A percentile compares a stretch with the other conserved stretches of the same genome.
Conservation (phyloP, 2,888 invertebrate species). For the Celastrina argiolus region DNA sequence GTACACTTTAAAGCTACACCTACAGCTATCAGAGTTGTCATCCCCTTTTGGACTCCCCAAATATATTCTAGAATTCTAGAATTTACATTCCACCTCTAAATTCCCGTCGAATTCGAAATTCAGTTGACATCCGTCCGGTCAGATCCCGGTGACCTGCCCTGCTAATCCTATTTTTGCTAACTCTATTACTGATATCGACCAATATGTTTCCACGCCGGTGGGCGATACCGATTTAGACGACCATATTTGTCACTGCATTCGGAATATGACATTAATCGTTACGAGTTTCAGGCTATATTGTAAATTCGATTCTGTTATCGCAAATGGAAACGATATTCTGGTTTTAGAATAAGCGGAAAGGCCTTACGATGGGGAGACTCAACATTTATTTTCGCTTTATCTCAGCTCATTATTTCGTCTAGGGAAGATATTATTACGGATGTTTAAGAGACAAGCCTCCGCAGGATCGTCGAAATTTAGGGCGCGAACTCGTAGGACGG, state of each 20-base stretch:
- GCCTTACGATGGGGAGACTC: background rate
- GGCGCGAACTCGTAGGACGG: background rate
- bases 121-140: conserved; percentile 41
- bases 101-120: conserved; percentile 49
- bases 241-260: conserved; percentile 1
- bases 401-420: background rate
- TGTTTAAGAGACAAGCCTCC: background rate
- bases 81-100: conserved; percentile 37
- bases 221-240: conserved; percentile 1
- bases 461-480: background rate
- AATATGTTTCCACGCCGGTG: background rate
- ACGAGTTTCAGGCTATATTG: background rate
- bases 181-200: conserved; percentile 39
- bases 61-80: conserved; percentile 32
- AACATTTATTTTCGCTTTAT: conserved; percentile 3
- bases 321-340: background rate
- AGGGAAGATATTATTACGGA: conserved; percentile 7
- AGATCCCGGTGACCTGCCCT: conserved; percentile 40
- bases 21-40: background rate
- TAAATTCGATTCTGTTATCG: background rate
- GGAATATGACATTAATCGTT: conserved; percentile 2
- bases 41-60: conserved; percentile 17
- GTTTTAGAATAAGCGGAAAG: background rate
- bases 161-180: conserved; percentile 54
- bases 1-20: no score